These are phyloP conservation scores for Cynopterus brachyotis DNA, from an alignment of 2,113 vertebrate genomes.

Conservation along the genomic window DNA sequence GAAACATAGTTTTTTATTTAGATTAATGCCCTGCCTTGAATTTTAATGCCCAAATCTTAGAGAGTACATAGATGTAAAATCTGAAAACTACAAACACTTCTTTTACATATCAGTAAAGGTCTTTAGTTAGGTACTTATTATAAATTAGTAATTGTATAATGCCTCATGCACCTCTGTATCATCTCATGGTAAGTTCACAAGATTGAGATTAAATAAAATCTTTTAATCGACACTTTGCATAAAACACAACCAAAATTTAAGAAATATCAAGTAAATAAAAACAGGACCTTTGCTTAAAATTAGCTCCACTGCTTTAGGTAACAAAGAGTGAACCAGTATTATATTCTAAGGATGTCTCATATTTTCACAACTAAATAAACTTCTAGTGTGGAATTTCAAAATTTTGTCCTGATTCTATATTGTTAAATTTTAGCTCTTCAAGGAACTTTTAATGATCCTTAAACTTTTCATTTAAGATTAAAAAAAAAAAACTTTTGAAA, in stretches of 20 bases:
- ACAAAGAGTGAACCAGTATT: background rate
- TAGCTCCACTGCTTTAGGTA: background rate
- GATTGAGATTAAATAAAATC: background rate
- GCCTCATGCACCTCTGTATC: background rate
- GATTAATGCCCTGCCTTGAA: background rate
- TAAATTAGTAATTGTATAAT: background rate
- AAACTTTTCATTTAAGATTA: background rate
- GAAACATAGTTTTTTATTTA: conserved; percentile 24
- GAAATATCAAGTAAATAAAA: background rate
- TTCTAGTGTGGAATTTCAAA: conserved; percentile 4
- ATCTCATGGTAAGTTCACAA: background rate
- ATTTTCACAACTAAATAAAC: background rate
- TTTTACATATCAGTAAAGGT: background rate
- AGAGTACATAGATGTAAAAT: background rate
- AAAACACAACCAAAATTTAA: background rate
- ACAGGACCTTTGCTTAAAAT: background rate
- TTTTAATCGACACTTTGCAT: conserved; percentile 3
- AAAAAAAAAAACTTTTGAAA: background rate
- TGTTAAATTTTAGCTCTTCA: background rate
- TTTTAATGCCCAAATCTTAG: conserved; percentile 21
- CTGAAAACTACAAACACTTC: background rate
- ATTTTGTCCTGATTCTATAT: background rate
- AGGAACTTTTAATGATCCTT: background rate
- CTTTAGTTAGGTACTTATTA: background rate
- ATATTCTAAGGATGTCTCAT: background rate